Evolutionary conservation across 2,797 vertebrate genomes (phyloP).

Genomic region (Vespertilio murinus): DNA sequence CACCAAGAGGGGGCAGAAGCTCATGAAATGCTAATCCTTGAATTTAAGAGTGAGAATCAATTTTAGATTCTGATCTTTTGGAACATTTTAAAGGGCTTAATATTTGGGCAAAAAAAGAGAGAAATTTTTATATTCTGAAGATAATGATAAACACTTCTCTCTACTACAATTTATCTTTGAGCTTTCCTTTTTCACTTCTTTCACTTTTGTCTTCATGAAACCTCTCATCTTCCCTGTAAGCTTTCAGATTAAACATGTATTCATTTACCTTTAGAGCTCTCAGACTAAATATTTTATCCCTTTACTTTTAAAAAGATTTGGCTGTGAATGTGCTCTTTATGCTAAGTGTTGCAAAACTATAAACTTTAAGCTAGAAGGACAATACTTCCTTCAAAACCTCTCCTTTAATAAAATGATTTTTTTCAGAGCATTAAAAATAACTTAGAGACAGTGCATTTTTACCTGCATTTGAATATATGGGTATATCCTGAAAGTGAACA

Average conservation of each 20-base stretch:
- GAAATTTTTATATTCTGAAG: slow-evolving; percentile 18
- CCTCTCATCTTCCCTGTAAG: background rate
- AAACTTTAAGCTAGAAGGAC: slow-evolving; percentile 9
- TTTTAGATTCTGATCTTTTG: slow-evolving; percentile 67
- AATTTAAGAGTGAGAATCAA: slow-evolving; percentile 61
- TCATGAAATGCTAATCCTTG: slow-evolving; percentile 76
- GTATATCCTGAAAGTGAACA: background rate
- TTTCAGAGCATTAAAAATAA: slow-evolving; percentile 14
- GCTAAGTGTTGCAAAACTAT: background rate
- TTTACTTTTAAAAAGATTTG: background rate
- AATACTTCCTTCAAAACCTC: background rate
- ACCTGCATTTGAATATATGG: background rate
- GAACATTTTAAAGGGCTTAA: slow-evolving; percentile 66
- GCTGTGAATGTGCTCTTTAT: background rate
- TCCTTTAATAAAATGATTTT: slow-evolving; percentile 40
- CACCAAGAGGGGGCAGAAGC: slow-evolving; percentile 63
- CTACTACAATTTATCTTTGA: background rate
- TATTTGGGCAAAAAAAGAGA: slow-evolving; percentile 58
- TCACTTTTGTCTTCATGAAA: slow-evolving; percentile 10
- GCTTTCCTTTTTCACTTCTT: slow-evolving; percentile 5
- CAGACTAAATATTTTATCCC: background rate
- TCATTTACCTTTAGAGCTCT: slow-evolving; percentile 18
- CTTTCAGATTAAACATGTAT: background rate
- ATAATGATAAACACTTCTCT: background rate
- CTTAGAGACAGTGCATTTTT: background rate